Percentiles rank a stretch among this genome's conserved stretches.
Conservation (phyloP, 2,797 vertebrate species). For the Labroides dimidiatus region DNA sequence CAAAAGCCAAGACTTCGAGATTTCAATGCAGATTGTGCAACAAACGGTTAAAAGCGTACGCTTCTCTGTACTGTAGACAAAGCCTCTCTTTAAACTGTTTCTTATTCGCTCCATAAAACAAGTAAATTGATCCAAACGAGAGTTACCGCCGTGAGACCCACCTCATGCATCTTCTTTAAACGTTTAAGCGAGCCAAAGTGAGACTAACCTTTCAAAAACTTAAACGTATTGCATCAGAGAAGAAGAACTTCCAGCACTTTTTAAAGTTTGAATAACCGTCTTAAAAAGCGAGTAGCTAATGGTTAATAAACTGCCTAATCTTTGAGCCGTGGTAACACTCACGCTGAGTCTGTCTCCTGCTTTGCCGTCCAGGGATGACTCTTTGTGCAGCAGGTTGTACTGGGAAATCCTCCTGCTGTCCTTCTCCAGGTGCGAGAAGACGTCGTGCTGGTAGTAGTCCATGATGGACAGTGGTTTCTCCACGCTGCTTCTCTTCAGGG, state of each 20-base stretch:
- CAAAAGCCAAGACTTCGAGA: not conserved
- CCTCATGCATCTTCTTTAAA: too few relatives aligned
- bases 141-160: too few relatives aligned
- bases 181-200: too few relatives aligned
- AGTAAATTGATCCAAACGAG: too few relatives aligned
- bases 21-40: not conserved
- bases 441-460: slow-evolving; percentile 85
- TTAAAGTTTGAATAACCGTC: not conserved
- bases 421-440: slow-evolving; percentile 81
- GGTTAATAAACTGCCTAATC: slow-evolving; percentile 20
- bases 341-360: slow-evolving; percentile 78
- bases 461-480: slow-evolving; percentile 83
- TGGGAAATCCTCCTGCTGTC: slow-evolving; percentile 82
- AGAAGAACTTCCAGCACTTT: not conserved
- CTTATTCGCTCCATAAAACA: too few relatives aligned
- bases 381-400: slow-evolving; percentile 83
- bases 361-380: slow-evolving; percentile 74
- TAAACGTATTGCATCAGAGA: too few relatives aligned
- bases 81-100: too few relatives aligned
- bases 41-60: too few relatives aligned
- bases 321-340: slow-evolving; percentile 66
- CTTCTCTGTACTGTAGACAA: too few relatives aligned
- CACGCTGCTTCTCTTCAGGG: slow-evolving; percentile 74
- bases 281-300: not conserved
- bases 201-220: too few relatives aligned